Conservation (phyloP, 2,113 vertebrate genomes). For the Cisticola juncidis region DNA sequence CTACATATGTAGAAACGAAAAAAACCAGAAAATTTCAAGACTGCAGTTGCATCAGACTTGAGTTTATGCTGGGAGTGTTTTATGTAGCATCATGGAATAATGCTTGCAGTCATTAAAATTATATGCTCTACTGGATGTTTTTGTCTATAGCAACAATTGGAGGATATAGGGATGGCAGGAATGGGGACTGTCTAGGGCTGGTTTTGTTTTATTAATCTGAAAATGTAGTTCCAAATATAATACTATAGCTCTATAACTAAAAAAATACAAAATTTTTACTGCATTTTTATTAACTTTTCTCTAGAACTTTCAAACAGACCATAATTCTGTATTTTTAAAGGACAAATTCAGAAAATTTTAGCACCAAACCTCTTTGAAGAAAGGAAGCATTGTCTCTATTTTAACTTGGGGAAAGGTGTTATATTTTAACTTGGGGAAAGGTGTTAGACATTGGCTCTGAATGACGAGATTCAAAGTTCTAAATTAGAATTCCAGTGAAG, state of each 20-base stretch:
- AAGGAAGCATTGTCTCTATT: not conserved
- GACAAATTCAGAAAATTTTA: not conserved
- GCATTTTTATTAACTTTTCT: not conserved
- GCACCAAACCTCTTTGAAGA: not conserved
- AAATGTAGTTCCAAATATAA: not conserved
- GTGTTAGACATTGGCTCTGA: not conserved
- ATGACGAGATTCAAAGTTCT: not conserved
- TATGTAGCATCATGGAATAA: not conserved
- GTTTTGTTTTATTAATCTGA: not conserved
- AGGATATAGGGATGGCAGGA: not conserved
- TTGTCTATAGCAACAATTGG: not conserved
- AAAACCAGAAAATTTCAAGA: not conserved
- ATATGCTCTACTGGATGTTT: not conserved
- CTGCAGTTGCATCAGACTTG: not conserved
- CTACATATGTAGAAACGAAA: not conserved
- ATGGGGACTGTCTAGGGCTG: not conserved
- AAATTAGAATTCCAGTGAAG: not conserved
- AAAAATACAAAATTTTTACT: not conserved
- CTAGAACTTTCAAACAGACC: not conserved
- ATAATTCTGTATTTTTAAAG: not conserved
- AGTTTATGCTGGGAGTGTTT: not conserved
- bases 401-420: not conserved
- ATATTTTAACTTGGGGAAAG: not conserved
- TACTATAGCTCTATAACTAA: not conserved
- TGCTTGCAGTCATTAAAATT: not conserved